Evolutionary conservation across 2,888 invertebrate genomes (phyloP), one percentile per base, ranked within the genome.

Genomic region (Lingula anatina): DNA sequence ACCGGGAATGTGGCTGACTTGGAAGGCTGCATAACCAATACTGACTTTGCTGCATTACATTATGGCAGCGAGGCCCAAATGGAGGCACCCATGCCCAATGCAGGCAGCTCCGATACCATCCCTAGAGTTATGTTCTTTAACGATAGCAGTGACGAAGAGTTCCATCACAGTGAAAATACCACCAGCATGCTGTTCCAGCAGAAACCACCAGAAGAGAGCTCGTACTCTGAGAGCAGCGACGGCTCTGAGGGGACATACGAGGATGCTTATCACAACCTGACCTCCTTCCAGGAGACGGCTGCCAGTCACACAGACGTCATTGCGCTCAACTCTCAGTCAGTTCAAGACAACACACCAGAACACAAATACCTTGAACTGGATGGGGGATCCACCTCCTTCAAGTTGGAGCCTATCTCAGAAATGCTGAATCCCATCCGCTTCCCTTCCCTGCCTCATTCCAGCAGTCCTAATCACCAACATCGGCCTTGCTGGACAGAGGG

Each of bases 341-440:
- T 39, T 7, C 9, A 9, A 18, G 43, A 38, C 21, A 40, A 44
- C 39, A 44, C 48, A 31, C 12, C 25, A 27, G 42, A 38, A 24
- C 15, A 12, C 31, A 31, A 9, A 31, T 9, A 31, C 9, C 31
- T 31, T 31, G 31, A 31, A 31, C 23, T 35, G 25, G 31, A 38
- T 20, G n/a, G n/a, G n/a, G n/a, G n/a, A n/a, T 42, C 36, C 15
- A 45, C 46, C 35, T 47, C 54, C 70, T 85, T 81, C 78, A 86
- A 88, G 77, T 79, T 87, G 62, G 87, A 88, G 68, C 83, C 85
- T 1, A 85, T 85, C 65, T 83, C 85, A 5, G 85, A 84, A 57
- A 76, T 85, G 49, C 74, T 85, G 41, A 68, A 59, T 44, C 64
- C 64, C 20, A 56, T 59, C 9, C 15, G 9, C 9, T 31, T 31